Conservation (phyloP, 2,113 vertebrate genomes). For the Ctenomys sociabilis region DNA sequence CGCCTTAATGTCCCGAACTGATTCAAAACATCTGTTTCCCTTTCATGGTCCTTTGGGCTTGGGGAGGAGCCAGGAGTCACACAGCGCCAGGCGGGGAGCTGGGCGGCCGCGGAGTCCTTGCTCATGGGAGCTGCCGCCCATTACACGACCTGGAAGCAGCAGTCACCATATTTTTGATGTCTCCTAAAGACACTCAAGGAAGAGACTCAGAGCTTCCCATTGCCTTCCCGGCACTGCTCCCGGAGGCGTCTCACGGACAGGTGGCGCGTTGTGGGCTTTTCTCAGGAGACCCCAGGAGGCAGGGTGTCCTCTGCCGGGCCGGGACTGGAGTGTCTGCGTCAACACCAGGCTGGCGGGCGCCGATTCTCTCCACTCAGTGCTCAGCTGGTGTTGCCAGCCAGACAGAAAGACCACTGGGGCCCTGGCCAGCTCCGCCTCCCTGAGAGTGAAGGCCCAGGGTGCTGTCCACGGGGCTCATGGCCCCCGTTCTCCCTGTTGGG, state of each 20-base stretch:
- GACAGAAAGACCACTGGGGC: neutral
- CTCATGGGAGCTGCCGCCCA: neutral
- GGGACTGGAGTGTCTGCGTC: neutral
- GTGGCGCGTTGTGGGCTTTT: rapidly evolving
- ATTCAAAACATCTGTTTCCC: too few relatives aligned
- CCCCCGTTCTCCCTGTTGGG: neutral
- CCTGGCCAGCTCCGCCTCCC: too few relatives aligned
- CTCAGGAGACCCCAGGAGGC: rapidly evolving
- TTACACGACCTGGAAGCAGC: neutral
- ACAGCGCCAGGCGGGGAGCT: too few relatives aligned
- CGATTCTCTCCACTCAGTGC: rapidly evolving
- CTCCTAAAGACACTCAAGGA: neutral
- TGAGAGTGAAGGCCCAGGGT: neutral
- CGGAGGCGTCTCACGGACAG: rapidly evolving
- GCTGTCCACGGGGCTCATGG: rapidly evolving
- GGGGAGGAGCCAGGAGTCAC: too few relatives aligned
- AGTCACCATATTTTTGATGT: neutral
- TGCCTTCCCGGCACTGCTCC: neutral
- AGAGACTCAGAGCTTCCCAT: rapidly evolving
- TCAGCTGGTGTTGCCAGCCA: neutral
- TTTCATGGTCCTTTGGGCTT: too few relatives aligned
- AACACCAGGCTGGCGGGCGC: rapidly evolving
- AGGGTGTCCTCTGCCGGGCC: rapidly evolving
- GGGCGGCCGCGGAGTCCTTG: too few relatives aligned
- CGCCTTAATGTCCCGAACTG: too few relatives aligned